These are phyloP conservation scores for Phortica magna DNA, from an alignment of 2,888 invertebrate genomes.

Conservation along the genomic window DNA sequence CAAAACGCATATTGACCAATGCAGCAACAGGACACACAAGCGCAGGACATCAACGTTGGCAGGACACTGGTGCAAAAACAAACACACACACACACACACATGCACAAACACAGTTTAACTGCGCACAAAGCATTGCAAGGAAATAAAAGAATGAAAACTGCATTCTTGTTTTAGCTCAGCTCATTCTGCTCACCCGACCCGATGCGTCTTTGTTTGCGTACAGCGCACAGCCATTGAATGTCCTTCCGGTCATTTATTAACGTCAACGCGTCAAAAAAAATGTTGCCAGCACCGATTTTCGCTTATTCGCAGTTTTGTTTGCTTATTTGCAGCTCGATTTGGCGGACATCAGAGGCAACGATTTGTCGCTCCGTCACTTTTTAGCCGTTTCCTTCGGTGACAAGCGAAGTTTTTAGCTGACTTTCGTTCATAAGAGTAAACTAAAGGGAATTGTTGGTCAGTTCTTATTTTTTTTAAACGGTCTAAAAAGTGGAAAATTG, in stretches of 20 bases:
- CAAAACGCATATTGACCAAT: constrained; percentile 59
- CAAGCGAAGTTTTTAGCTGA: constrained; percentile 46
- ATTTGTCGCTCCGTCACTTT: constrained; percentile 67
- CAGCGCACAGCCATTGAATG: constrained; percentile 64
- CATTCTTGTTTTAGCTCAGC: constrained; percentile 4
- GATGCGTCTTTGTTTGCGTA: constrained; percentile 48
- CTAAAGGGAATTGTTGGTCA: neutral
- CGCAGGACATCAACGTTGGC: neutral
- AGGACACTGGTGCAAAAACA: neutral
- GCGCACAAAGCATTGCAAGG: neutral
- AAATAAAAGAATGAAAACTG: neutral
- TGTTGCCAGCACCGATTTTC: constrained; percentile 39
- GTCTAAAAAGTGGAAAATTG: neutral
- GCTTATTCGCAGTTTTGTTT: constrained; percentile 49
- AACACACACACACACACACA: neutral
- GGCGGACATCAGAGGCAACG: constrained; percentile 46
- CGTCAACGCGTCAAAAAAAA: constrained; percentile 56
- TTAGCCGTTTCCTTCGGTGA: constrained; percentile 42
- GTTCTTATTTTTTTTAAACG: neutral
- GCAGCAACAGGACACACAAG: constrained; percentile 31
- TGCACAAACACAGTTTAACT: neutral
- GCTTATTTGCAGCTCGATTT: constrained; percentile 5
- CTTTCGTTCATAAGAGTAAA: neutral
- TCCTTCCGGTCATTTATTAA: constrained; percentile 72
- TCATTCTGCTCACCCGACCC: neutral